These are phyloP conservation scores for Dicrostonyx torquatus DNA, from an alignment of 2,797 vertebrate genomes.

Conservation along the genomic window DNA sequence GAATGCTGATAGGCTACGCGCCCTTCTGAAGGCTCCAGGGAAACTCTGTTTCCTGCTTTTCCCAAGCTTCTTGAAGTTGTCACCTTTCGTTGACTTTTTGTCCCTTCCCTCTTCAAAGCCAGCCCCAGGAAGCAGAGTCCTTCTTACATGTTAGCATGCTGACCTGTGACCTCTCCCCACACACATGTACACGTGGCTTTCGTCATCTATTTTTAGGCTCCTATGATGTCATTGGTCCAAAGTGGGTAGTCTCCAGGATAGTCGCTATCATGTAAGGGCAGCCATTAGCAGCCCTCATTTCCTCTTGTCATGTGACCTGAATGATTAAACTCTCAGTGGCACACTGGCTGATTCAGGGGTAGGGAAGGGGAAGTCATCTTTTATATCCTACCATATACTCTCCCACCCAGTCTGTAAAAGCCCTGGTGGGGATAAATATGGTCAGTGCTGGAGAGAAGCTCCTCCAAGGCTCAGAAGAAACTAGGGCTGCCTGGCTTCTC, in stretches of 20 bases:
- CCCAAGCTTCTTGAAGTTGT: not conserved
- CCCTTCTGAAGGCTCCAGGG: not conserved
- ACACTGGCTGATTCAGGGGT: not conserved
- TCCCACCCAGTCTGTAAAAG: not conserved
- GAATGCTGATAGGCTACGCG: not conserved
- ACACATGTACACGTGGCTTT: not conserved
- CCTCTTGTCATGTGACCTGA: not conserved
- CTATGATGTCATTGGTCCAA: not conserved
- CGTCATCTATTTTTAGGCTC: not conserved
- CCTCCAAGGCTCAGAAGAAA: not conserved
- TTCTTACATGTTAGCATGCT: not conserved
- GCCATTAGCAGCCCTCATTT: not conserved
- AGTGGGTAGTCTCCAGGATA: not conserved
- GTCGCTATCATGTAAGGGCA: not conserved
- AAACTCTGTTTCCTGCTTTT: not conserved
- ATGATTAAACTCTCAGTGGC: not conserved
- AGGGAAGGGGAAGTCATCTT: not conserved
- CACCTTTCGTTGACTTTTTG: not conserved
- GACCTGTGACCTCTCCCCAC: not conserved
- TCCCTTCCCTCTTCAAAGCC: constrained; percentile 12
- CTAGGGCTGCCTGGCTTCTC: not conserved
- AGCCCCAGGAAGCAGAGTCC: not conserved
- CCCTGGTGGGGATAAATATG: not conserved
- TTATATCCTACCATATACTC: not conserved
- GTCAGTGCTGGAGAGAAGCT: not conserved